phyloP scores from a whole-genome alignment of 2,797 vertebrate genomes.

The Pogonophryne albipinna region DNA sequence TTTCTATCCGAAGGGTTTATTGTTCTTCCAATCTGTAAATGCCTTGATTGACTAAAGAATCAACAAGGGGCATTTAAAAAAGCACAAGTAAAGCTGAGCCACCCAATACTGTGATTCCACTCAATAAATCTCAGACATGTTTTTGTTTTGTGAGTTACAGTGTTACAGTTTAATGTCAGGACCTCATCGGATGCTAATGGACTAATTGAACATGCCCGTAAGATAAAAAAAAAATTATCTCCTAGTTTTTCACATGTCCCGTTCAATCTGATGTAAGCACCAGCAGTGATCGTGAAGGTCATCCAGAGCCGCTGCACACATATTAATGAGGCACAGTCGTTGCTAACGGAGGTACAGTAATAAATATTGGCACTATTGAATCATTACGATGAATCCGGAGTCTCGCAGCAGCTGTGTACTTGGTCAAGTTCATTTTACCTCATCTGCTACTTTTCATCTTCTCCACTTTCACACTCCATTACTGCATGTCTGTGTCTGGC shows the following conservation, averaged over 20 bases:
- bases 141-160: constrained; percentile 3
- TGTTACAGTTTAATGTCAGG: constrained; percentile 14
- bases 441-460: constrained; percentile 67
- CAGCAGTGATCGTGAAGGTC: constrained; percentile 64
- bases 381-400: constrained; percentile 56
- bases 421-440: constrained; percentile 71
- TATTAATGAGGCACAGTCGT: constrained; percentile 68
- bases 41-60: neutral
- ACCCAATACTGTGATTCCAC: constrained; percentile 15
- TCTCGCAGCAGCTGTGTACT: constrained; percentile 35
- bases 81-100: neutral
- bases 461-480: constrained; percentile 66
- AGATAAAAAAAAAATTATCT: constrained; percentile 5
- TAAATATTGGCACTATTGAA: constrained; percentile 75
- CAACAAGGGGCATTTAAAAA: neutral
- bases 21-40: constrained; percentile 13
- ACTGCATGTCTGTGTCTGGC: constrained; percentile 30
- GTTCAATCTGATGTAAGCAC: constrained; percentile 36
- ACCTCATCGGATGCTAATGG: constrained; percentile 17
- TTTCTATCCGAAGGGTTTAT: neutral
- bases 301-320: constrained; percentile 34
- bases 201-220: neutral
- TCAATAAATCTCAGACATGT: neutral
- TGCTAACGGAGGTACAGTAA: constrained; percentile 74
- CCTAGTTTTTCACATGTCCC: constrained; percentile 14